phyloP scores from a whole-genome alignment of 2,888 invertebrate species.

The Fabriciana adippe region DNA sequence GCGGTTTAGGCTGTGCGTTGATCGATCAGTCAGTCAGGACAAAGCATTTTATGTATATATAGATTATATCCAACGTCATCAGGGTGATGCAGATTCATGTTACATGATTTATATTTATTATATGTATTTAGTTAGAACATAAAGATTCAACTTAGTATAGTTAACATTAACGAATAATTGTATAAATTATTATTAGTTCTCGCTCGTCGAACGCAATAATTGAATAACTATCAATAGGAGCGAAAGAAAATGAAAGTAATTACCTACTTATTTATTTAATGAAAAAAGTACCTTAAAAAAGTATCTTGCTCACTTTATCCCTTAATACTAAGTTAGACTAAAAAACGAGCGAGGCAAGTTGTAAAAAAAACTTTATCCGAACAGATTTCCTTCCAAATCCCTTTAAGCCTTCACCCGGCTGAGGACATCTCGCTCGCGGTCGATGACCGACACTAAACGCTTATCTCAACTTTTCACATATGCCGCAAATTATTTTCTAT shows the following conservation, averaged over 20 bases:
- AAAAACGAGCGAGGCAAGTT: background rate
- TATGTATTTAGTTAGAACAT: too few species aligned
- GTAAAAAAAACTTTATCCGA: conserved; percentile 1
- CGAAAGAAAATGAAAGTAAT: background rate
- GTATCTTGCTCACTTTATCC: background rate
- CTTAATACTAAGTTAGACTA: conserved; percentile 5
- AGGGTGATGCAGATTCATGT: too few species aligned
- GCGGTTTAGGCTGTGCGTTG: too few species aligned
- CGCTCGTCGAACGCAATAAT: background rate
- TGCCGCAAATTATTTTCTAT: conserved; percentile 20
- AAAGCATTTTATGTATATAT: too few species aligned
- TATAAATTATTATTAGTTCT: background rate
- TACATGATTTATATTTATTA: too few species aligned
- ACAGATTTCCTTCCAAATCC: conserved; percentile 2
- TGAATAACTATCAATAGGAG: background rate
- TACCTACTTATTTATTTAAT: background rate
- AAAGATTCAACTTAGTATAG: too few species aligned
- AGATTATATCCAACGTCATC: too few species aligned
- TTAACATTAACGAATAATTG: too few species aligned
- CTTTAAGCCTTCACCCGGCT: background rate
- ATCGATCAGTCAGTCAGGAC: too few species aligned
- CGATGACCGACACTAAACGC: conserved; percentile 1
- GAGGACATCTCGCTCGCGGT: background rate
- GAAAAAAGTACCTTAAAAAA: background rate
- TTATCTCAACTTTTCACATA: conserved; percentile 23